A percentile compares a stretch with the other conserved stretches of the same genome.
These are phyloP conservation scores for Eublepharis macularius DNA, from an alignment of 2,113 vertebrate genomes.

Conservation along the genomic window DNA sequence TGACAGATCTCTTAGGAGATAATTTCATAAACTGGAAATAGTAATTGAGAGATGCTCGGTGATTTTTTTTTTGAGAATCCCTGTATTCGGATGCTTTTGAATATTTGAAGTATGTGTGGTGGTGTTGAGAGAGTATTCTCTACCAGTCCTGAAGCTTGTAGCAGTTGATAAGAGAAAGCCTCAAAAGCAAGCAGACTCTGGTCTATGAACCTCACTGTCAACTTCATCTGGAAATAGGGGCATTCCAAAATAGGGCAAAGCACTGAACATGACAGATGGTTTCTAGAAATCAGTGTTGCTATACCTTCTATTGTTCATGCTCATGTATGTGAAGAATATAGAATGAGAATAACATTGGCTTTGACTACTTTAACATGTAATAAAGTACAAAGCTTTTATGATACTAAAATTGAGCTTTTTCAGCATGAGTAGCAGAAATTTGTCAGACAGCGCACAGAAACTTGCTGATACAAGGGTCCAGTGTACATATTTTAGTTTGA, in stretches of 20 bases:
- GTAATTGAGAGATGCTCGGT: background rate
- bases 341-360: background rate
- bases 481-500: constrained; percentile 2
- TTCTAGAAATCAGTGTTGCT: background rate
- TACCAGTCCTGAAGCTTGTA: background rate
- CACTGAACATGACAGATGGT: background rate
- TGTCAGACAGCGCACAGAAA: background rate
- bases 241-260: background rate
- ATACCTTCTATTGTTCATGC: background rate
- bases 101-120: background rate
- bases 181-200: background rate
- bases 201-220: background rate
- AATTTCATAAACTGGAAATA: background rate
- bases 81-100: background rate
- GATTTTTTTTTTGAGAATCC: background rate
- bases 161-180: background rate
- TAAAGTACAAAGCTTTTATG: background rate
- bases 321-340: background rate
- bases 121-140: background rate
- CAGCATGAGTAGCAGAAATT: background rate
- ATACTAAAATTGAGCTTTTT: background rate
- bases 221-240: background rate
- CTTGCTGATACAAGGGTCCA: background rate
- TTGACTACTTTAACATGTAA: background rate
- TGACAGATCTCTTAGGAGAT: background rate